phyloP scores from a whole-genome alignment of 2,888 invertebrate genomes.

The Cheilosia vernalis region DNA sequence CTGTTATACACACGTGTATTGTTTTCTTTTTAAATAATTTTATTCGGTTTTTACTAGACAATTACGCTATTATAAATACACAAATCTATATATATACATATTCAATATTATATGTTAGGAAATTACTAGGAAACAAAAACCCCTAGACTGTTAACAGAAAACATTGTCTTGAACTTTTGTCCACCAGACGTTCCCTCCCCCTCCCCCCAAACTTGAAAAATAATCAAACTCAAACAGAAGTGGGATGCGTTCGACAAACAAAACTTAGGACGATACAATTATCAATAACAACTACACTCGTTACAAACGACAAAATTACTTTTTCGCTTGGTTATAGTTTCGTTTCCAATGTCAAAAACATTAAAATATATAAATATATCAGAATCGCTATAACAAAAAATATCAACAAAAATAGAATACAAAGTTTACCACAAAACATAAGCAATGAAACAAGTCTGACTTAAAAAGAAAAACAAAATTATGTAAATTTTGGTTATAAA shows the following conservation, averaged over 20 bases:
- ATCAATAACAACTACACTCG: conserved; percentile 23
- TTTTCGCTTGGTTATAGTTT: conserved; percentile 15
- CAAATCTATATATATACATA: conserved; percentile 55
- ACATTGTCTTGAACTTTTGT: conserved; percentile 53
- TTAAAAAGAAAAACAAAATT: conserved; percentile 40
- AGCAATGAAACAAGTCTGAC: conserved; percentile 74
- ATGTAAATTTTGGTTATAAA: conserved; percentile 40
- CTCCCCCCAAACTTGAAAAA: conserved; percentile 24
- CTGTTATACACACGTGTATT: neutral
- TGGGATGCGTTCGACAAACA: conserved; percentile 29
- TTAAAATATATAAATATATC: conserved; percentile 19
- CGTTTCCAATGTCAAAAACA: conserved; percentile 53
- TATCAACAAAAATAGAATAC: conserved; percentile 53
- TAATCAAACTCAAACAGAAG: conserved; percentile 21
- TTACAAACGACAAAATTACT: conserved; percentile 48
- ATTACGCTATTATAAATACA: conserved; percentile 59
- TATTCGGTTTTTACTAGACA: conserved; percentile 30
- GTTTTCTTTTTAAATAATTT: conserved; percentile 34
- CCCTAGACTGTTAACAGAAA: conserved; percentile 56
- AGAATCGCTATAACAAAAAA: conserved; percentile 46
- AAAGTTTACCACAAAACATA: conserved; percentile 65
- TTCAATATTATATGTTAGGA: conserved; percentile 75
- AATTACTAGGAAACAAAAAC: conserved; percentile 74
- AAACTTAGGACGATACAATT: conserved; percentile 8
- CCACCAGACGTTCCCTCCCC: too few species aligned